Evolutionary conservation across 2,797 vertebrate genomes (phyloP).

Genomic region (Chaetophractus vellerosus): DNA sequence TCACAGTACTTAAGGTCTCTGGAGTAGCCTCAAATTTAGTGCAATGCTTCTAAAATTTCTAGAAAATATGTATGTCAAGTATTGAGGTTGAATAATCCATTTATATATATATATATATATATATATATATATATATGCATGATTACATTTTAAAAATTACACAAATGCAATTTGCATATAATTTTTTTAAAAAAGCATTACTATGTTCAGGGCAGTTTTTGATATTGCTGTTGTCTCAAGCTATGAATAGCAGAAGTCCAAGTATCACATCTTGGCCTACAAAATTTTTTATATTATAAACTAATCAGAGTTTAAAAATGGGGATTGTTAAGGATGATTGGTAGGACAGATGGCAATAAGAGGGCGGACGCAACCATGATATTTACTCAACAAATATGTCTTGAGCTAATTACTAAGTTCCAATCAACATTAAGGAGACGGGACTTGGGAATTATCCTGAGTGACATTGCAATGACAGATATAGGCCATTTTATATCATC

Average conservation of each 20-base stretch:
- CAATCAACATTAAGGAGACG: neutral
- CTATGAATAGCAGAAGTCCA: neutral
- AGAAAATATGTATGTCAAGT: neutral
- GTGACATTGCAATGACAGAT: too few relatives aligned
- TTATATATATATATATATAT: neutral
- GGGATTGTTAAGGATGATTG: neutral
- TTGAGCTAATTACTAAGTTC: neutral
- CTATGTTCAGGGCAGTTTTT: neutral
- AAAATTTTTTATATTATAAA: neutral
- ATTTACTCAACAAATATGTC: neutral
- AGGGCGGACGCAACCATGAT: neutral
- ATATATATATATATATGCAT: accelerated
- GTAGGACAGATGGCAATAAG: neutral
- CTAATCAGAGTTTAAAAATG: constrained; percentile 14
- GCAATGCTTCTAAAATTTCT: neutral
- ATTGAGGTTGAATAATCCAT: neutral
- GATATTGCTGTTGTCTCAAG: neutral
- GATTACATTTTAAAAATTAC: neutral
- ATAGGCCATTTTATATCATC: too few relatives aligned
- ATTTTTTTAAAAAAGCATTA: neutral
- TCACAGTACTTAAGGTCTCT: accelerated
- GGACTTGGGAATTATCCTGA: too few relatives aligned
- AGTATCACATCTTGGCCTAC: neutral
- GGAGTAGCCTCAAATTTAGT: neutral
- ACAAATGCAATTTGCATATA: neutral